Conservation (phyloP, 2,888 invertebrate genomes). For the Leptodirus hochenwartii region DNA sequence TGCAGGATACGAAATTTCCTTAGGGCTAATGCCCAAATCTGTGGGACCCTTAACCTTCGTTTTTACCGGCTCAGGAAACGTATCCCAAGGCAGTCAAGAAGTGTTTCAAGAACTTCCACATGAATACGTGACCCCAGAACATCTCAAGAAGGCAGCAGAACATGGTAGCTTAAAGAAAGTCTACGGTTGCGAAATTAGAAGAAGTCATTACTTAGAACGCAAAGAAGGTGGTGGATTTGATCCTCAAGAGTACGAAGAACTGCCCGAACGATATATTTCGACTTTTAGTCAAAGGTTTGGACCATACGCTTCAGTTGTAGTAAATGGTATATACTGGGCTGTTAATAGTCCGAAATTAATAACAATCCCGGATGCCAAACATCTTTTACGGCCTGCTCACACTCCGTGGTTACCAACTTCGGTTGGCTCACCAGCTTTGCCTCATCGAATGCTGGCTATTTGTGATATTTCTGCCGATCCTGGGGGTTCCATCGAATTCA, state of each 20-base stretch:
- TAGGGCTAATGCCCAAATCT: conserved; percentile 91
- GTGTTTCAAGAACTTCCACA: conserved; percentile 93
- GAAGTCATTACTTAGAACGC: conserved; percentile 83
- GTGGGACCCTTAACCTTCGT: conserved; percentile 95
- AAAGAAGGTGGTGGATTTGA: conserved; percentile 89
- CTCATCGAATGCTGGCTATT: conserved; percentile 83
- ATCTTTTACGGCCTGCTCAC: conserved; percentile 68
- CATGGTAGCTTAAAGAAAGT: conserved; percentile 87
- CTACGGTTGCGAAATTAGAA: conserved; percentile 39
- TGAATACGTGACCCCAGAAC: conserved; percentile 92
- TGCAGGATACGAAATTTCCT: conserved; percentile 95
- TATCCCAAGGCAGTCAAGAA: conserved; percentile 78
- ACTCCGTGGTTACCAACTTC: conserved; percentile 89
- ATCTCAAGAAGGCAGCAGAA: conserved; percentile 86
- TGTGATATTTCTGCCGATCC: conserved; percentile 99
- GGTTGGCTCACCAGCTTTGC: conserved; percentile 70
- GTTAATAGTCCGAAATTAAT: conserved; percentile 89
- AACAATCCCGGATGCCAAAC: conserved; percentile 96
- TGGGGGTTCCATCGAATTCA: conserved; percentile 77
- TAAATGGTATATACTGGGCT: conserved; percentile 99
- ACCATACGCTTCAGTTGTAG: conserved; percentile 89
- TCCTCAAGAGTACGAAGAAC: conserved; percentile 68
- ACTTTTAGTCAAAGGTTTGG: conserved; percentile 94
- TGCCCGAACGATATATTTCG: conserved; percentile 87
- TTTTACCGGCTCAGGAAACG: conserved; percentile 96